Percentiles rank a stretch among this genome's conserved stretches.
Evolutionary conservation across 1,140 invertebrate species (phyloP).

Genomic region (Pinna nobilis): DNA sequence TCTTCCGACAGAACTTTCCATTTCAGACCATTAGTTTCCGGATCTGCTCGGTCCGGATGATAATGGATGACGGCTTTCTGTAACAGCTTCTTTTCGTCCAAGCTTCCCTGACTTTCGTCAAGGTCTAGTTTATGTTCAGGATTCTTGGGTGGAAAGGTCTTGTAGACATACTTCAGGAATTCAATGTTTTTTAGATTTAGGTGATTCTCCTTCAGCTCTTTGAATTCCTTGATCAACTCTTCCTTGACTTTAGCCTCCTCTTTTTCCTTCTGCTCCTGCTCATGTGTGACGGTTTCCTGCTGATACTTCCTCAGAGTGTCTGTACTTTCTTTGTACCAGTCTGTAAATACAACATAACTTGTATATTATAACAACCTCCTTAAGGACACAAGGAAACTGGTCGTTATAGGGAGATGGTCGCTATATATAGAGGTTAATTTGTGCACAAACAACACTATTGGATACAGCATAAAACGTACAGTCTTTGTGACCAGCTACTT

Average conservation of each 20-base stretch:
- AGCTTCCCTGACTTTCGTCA: slow-evolving; percentile 5
- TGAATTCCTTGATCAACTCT: slow-evolving; percentile 22
- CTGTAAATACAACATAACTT: slow-evolving; percentile 18
- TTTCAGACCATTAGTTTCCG: slow-evolving; percentile 40
- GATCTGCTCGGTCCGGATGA: slow-evolving; percentile 55
- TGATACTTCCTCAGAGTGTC: slow-evolving; percentile 36
- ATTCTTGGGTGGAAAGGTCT: slow-evolving; percentile 13
- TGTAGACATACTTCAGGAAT: slow-evolving; percentile 41
- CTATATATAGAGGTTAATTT: no score
- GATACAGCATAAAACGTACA: no score
- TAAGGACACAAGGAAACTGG: no score
- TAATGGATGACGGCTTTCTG: slow-evolving; percentile 56
- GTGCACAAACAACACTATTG: no score
- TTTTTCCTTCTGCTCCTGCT: slow-evolving; percentile 31
- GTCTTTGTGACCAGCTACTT: no score
- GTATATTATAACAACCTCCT: neutral
- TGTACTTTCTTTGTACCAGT: slow-evolving; percentile 38
- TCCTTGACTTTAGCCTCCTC: slow-evolving; percentile 31
- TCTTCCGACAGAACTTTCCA: slow-evolving; percentile 56
- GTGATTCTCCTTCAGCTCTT: slow-evolving; percentile 12
- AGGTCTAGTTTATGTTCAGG: slow-evolving; percentile 6
- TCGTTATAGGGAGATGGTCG: no score
- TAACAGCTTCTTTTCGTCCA: slow-evolving; percentile 42
- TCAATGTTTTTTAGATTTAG: slow-evolving; percentile 24
- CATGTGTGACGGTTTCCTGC: slow-evolving; percentile 31